These are phyloP conservation scores for Nothocercus nigrocapillus DNA, from an alignment of 2,113 vertebrate genomes.

Conservation along the genomic window DNA sequence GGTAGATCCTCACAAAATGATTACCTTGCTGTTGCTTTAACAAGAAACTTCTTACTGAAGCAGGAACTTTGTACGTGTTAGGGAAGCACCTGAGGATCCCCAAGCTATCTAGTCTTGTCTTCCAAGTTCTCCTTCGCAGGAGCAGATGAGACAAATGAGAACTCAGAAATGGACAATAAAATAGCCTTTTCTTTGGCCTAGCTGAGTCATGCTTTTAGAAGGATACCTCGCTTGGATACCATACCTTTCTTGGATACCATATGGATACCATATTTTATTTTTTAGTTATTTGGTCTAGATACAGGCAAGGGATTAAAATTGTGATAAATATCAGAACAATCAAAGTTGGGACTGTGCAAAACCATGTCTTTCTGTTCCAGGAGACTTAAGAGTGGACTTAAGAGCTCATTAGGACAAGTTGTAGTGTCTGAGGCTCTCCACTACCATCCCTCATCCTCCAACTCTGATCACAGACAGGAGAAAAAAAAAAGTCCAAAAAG, in stretches of 20 bases:
- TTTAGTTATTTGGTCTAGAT: neutral
- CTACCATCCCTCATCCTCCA: neutral
- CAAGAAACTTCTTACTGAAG: neutral
- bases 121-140: neutral
- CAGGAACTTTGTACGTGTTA: neutral
- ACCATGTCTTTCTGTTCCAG: neutral
- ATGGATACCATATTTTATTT: neutral
- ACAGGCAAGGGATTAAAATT: neutral
- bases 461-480: rapidly evolving
- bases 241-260: too few species aligned
- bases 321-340: neutral
- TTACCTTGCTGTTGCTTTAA: neutral
- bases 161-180: neutral
- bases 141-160: too few species aligned
- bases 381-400: neutral
- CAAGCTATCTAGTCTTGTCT: neutral
- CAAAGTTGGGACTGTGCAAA: neutral
- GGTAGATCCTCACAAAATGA: rapidly evolving
- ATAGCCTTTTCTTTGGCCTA: neutral
- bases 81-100: neutral
- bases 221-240: neutral
- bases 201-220: neutral
- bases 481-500: rapidly evolving
- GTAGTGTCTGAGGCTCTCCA: neutral
- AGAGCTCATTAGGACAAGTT: neutral